Percentiles rank a stretch among this genome's conserved stretches.
phyloP scores from a whole-genome alignment of 2,888 invertebrate genomes.

The Polydrusus pterygomalis region DNA sequence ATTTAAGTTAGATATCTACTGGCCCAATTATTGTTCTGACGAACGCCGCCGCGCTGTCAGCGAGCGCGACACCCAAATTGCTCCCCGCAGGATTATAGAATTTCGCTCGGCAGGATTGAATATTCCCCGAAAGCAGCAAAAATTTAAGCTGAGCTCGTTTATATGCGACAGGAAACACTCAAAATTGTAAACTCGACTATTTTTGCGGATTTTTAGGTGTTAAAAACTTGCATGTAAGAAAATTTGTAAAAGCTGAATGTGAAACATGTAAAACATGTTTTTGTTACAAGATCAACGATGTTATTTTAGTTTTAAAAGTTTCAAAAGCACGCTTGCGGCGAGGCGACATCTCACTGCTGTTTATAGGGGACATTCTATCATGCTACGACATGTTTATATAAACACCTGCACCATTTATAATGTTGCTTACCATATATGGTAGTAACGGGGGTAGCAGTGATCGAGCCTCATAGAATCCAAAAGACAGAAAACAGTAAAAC shows the following conservation, averaged over 20 bases:
- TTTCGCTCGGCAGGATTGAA: constrained; percentile 44
- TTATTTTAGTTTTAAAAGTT: constrained; percentile 10
- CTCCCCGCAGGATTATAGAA: constrained; percentile 43
- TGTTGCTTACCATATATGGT: too few species aligned
- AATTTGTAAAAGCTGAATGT: neutral
- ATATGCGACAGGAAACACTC: constrained; percentile 40
- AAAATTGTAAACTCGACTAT: constrained; percentile 41
- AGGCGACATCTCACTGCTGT: too few species aligned
- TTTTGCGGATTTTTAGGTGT: constrained; percentile 43
- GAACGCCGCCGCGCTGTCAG: constrained; percentile 28
- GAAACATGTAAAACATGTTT: constrained; percentile 15
- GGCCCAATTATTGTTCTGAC: neutral
- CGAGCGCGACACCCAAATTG: constrained; percentile 31
- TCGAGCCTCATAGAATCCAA: too few species aligned
- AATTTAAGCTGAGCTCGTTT: constrained; percentile 46
- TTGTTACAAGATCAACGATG: constrained; percentile 18
- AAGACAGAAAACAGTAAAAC: too few species aligned
- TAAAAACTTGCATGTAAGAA: constrained; percentile 45
- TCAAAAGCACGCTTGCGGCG: neutral
- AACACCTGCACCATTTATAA: too few species aligned
- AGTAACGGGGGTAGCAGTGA: too few species aligned
- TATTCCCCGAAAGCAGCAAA: constrained; percentile 40
- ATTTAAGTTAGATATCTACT: too few species aligned
- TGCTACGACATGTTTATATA: too few species aligned
- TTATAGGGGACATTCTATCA: too few species aligned